Base-by-base conservation (phyloP, 2,113 vertebrate genomes). In the Amia ocellicauda region DNA sequence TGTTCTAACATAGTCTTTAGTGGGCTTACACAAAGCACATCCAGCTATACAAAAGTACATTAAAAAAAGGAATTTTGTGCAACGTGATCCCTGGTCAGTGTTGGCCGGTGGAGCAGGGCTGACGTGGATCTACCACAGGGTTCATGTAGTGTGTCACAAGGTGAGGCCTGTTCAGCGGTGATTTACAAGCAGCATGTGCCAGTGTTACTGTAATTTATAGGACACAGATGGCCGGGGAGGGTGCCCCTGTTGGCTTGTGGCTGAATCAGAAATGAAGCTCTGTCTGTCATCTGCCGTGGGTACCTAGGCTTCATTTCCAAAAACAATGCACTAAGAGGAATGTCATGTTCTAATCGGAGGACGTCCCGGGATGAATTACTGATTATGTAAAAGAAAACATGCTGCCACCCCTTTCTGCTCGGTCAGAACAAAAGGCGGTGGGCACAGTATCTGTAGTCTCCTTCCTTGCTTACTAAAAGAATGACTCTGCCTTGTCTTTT, bases 101-200 rank as follows among this genome's bases (percentile, higher is more conserved):
- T 90, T 60, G 0, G 73, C 75, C 83, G 77, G 77, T 90, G 89
- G 86, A 86, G 82, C 76, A 68, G 74, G 86, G 78, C 85, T 89
- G 86, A 86, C 88, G 88, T 85, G 86, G 87, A 84, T 88, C 89
- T 88, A 86, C 82, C 89, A 80, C 83, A 89, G 83, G 74, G 82
- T 88, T 92, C 87, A 82, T 85, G 88, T 79, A 75, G 75, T 81
- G 78, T 88, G 86, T 88, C 88, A 83, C 80, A 81, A 90, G 86
- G 84, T 83, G 88, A 87, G 79, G 80, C 78, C 86, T 85, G 86
- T 83, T 88, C 80, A 1, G 65, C 60, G 67, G 81, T 90, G 86
- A 89, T 91, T 92, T 91, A 90, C 86, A 86, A 85, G 85, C 82
- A 71, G 66, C 82, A 73, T 86, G 86, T 86, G 86, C 81, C 0